Conservation (phyloP, 2,797 vertebrate genomes). For the Pseudopleuronectes americanus region DNA sequence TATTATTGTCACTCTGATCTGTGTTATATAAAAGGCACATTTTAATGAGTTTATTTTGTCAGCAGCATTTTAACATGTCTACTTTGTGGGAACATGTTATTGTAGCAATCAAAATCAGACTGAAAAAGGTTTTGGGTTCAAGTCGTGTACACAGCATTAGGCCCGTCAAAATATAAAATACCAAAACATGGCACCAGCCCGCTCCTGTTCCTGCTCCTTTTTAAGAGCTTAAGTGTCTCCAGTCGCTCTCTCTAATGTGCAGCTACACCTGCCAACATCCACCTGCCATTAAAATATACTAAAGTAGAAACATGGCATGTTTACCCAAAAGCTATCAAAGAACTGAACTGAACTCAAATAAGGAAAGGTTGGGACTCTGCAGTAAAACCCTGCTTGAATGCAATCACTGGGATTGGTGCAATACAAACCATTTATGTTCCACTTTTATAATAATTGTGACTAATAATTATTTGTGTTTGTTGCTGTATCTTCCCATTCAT, state of each 20-base stretch:
- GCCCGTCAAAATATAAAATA: not conserved
- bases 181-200: not conserved
- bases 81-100: not conserved
- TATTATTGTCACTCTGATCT: not conserved
- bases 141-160: not conserved
- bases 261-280: not conserved
- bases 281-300: not conserved
- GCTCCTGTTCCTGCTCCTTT: not conserved
- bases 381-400: too few relatives aligned
- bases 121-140: not conserved
- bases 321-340: constrained; percentile 5
- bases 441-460: too few relatives aligned
- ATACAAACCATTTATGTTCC: too few relatives aligned
- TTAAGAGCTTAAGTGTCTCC: not conserved
- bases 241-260: not conserved
- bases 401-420: too few relatives aligned
- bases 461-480: too few relatives aligned
- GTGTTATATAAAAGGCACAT: not conserved
- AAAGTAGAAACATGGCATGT: not conserved
- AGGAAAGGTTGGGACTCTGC: too few relatives aligned
- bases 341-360: too few relatives aligned
- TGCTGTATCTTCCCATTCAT: too few relatives aligned
- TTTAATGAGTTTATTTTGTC: not conserved
- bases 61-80: not conserved
- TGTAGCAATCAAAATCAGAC: not conserved